Evolutionary conservation across 2,113 vertebrate species (phyloP), one percentile per base, ranked within the genome.

Genomic region (Neotoma lepida): DNA sequence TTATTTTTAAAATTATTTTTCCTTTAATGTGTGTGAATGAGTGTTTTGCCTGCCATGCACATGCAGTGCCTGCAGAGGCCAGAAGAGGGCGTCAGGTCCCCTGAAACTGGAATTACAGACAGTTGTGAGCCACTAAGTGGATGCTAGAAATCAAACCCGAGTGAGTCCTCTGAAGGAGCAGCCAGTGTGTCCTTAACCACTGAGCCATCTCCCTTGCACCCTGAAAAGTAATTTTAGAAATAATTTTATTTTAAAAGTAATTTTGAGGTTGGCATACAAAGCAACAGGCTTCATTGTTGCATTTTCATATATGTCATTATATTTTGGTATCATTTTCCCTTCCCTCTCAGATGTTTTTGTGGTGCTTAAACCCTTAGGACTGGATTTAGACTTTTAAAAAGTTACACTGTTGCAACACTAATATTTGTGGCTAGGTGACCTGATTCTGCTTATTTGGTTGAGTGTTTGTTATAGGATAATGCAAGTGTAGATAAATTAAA

Each of bases 401-500:
- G 17, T 46, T 66, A 26, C 26, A 87, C 17, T 73, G 1, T 78
- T 49, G 46, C 6, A n/a, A 63, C 58, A 76, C 30, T 41, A 70
- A 20, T 82, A 82, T 82, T 41, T 82, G n/a, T 82, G n/a, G 24
- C 3, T 41, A 33, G 46, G 70, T 86, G 44, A 95, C 51, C 51
- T 88, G 76, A 64, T 95, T 74, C 89, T 88, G 58, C 39, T 12
- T 88, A 8, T 74, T 89, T 46, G 51, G 4, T 71, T 87, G 35
- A 63, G 20, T 66, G 22, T 86, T 90, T 93, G 28, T 86, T 94
- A 93, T 41, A 84, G 26, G 35, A 82, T 35, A 80, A 10, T 73
- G 6, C 24, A 68, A 41, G 91, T 95, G 93, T 87, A 93, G 66
- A 68, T 68, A 93, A 78, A 78, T 84, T 10, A 9, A 35, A 24